These are phyloP conservation scores for Anableps anableps DNA, from an alignment of 2,797 vertebrate species.

Conservation along the genomic window DNA sequence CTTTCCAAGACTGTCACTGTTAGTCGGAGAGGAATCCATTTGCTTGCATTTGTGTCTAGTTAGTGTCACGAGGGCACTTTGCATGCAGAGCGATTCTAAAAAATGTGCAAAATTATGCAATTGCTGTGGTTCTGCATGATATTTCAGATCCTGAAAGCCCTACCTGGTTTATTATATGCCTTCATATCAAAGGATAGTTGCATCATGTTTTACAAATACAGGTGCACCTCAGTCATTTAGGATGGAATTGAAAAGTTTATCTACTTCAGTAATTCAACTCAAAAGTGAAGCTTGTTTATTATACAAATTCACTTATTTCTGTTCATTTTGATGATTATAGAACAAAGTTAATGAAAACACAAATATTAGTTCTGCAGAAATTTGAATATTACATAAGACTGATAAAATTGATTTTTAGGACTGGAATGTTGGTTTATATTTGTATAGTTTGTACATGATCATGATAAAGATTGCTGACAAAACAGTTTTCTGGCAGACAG, in stretches of 20 bases:
- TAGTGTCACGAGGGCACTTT: conserved; percentile 2
- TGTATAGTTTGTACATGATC: no score
- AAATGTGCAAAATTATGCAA: not conserved
- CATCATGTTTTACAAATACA: not conserved
- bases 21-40: conserved; percentile 1
- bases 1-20: conserved; percentile 12
- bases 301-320: not conserved
- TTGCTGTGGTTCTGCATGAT: not conserved
- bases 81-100: not conserved
- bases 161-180: not conserved
- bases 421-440: no score
- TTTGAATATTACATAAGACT: no score
- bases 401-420: no score
- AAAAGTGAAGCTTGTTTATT: not conserved
- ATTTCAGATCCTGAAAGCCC: not conserved
- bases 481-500: no score
- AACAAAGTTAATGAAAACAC: no score
- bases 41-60: conserved; percentile 1
- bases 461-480: no score
- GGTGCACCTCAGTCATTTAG: not conserved
- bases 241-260: not conserved
- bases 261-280: not conserved
- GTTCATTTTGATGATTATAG: no score
- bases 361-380: no score
- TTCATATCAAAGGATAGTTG: not conserved